Evolutionary conservation across 2,888 invertebrate species (phyloP), one percentile per base, ranked within the genome.

Genomic region (Esperia sulphurella): DNA sequence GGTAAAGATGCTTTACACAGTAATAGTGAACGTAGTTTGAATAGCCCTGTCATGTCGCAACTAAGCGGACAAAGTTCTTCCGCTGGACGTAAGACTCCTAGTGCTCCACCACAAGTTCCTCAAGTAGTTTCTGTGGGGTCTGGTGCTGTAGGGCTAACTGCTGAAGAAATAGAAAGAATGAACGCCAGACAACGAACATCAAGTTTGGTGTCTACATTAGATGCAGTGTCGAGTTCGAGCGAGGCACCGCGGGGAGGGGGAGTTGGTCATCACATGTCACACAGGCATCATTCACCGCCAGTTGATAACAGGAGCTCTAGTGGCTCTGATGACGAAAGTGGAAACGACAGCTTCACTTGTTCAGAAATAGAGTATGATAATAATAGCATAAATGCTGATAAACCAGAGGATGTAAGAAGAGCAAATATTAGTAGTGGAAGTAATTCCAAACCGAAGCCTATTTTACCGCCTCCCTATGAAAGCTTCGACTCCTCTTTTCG

Each of bases 311-410:
- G 95, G 65, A 93, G 95, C 65, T 95, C 95, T 8, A 95, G 95
- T 0, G 89, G 87, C 3, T 95, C 95, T 8, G 96, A 97, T 8
- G 96, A 97, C 65, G 98, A 98, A 76, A 98, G 98, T 81, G 95
- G 94, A 57, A 97, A 98, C 83, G 98, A 98, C 75, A 98, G 98
- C 63, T 98, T 98, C 87, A 98, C 98, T 9, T 98, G 98, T 86
- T 98, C 98, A 0, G 98, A 98, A 89, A 98, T 98, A 73, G 98
- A 98, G 80, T 98, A 97, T 76, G 98, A 98, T 70, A 97, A 97
- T 73, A 95, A 96, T 68, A 95, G 95, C 66, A 88, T 96, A 54
- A 94, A 93, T 47, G 95, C 95, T 12, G 95, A 95, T 70, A 95
- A 96, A 71, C 90, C 92, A 50, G 93, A 93, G 60, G 92, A 92